A percentile compares a stretch with the other conserved stretches of the same genome.
Conservation (phyloP, 2,797 vertebrate species). For the Mormyrops attenuatus region DNA sequence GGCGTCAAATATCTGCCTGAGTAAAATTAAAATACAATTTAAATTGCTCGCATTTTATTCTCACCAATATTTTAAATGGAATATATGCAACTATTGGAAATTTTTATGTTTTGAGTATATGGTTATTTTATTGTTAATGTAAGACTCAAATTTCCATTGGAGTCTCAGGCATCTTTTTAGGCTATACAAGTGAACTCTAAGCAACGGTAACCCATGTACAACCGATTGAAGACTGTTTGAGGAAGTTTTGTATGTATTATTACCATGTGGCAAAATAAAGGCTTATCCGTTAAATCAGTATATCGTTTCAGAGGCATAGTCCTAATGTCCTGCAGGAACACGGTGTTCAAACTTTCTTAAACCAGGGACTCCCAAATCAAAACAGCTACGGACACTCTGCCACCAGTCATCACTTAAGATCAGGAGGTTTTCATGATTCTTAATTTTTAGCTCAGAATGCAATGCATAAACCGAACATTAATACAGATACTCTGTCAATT, state of each 20-base stretch:
- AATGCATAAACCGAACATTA: neutral
- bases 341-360: neutral
- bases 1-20: conserved; percentile 6
- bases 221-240: neutral
- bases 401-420: neutral
- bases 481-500: neutral
- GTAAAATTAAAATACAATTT: neutral
- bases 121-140: neutral
- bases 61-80: neutral
- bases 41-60: neutral
- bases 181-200: neutral
- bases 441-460: neutral
- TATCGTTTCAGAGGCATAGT: neutral
- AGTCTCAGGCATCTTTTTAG: neutral
- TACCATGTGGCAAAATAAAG: neutral
- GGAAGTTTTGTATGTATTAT: neutral
- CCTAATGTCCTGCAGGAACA: neutral
- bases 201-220: neutral
- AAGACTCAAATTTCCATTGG: neutral
- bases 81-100: neutral
- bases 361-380: neutral
- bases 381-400: neutral
- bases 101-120: neutral
- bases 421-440: neutral
- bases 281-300: neutral